These are phyloP conservation scores for Troilus luridus DNA, from an alignment of 2,888 invertebrate species.

Conservation along the genomic window DNA sequence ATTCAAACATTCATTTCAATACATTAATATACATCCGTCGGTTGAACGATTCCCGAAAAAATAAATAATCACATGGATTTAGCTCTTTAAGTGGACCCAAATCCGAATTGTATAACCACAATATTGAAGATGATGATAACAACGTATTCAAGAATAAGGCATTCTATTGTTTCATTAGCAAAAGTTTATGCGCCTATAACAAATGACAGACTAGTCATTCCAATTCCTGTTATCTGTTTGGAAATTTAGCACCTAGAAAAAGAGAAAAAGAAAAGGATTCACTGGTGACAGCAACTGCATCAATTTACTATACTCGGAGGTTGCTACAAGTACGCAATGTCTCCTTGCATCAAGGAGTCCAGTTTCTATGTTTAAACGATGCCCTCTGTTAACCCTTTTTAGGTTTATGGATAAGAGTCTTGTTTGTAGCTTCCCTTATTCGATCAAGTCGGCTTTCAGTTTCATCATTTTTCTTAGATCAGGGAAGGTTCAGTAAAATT, in stretches of 20 bases:
- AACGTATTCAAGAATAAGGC: no score
- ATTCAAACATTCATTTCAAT: no score
- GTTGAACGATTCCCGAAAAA: no score
- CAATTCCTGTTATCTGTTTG: background rate
- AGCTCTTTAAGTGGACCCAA: no score
- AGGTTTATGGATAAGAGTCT: background rate
- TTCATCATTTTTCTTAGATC: no score
- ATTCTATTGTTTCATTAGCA: background rate
- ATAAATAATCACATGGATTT: no score
- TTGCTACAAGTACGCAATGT: background rate
- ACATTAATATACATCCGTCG: no score
- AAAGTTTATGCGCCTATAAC: background rate
- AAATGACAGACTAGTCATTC: background rate
- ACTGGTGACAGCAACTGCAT: background rate
- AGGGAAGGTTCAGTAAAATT: no score
- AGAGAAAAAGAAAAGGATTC: background rate
- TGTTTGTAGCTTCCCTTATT: background rate
- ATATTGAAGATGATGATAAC: no score
- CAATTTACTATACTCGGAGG: background rate
- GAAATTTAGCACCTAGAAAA: background rate
- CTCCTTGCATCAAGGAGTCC: background rate
- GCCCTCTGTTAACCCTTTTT: background rate
- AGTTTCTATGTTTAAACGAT: background rate
- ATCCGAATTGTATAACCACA: no score
- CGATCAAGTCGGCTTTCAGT: background rate